Evolutionary conservation across 2,888 invertebrate species (phyloP), one percentile per base, ranked within the genome.

Genomic region (Microctonus brassicae): DNA sequence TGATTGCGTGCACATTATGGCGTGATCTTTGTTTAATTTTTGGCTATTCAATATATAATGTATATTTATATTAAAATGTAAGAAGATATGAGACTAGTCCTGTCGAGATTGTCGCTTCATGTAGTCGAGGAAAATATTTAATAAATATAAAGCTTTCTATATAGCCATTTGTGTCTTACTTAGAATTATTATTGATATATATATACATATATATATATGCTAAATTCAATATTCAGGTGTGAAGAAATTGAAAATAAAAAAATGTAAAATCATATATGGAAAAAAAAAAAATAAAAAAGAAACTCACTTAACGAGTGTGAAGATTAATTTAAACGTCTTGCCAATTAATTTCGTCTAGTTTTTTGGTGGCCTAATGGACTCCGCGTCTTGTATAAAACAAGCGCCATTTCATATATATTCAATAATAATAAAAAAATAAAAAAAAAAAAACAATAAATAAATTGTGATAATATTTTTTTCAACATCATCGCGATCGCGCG

Each of bases 311-410:
- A 29, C 47, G 47, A 63, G 63, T 63, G 63, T 63, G 63, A 63
- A 52, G 47, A 63, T 63, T 63, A 63, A 63, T 63, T 52, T 63
- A 63, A 63, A 63, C 47, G 52, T 24, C 42, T 47, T 47, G 39
- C 53, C 69, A 36, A 62, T 62, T 62, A 69, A 69, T 69, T 69
- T 69, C 24, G 53, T 55, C 52, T 52, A 62, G 55, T 69, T 62
- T 62, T 47, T 47, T 17, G 20, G 47, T 47, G 69, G 62, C 36
- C 53, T 62, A 62, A 62, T 69, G 69, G 69, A 53, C 34, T 36
- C 55, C 53, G 61, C 29, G 52, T n/a, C 42, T 39, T 29, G 13
- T 39, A 5, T 47, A 33, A 42, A 29, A 13, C 47, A 26, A 10
- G 39, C 63, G 39, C 24, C 39, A 20, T 24, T 17, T 26, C 24